Evolutionary conservation across 2,888 invertebrate genomes (phyloP).

Genomic region (Petrolisthes manimaculis): DNA sequence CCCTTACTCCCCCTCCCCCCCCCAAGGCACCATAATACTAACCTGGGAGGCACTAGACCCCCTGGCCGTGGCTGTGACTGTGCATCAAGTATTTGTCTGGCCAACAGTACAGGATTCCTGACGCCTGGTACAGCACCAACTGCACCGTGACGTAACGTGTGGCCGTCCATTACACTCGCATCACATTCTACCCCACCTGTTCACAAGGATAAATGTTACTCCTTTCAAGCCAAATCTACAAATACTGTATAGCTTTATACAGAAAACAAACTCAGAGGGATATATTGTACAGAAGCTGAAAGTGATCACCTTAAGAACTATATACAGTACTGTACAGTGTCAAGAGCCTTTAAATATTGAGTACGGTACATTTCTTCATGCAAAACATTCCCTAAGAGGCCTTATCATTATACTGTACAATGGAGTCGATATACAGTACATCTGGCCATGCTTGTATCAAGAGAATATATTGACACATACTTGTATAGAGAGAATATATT

Average conservation of each 20-base stretch:
- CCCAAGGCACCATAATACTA: neutral
- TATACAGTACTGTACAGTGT: too few relatives aligned
- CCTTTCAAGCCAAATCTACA: neutral
- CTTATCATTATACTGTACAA: too few relatives aligned
- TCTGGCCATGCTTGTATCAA: too few relatives aligned
- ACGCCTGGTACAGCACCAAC: conserved; percentile 88
- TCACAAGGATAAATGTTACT: too few relatives aligned
- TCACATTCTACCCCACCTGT: conserved; percentile 87
- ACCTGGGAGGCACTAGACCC: conserved; percentile 84
- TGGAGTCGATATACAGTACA: too few relatives aligned
- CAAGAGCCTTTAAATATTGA: too few relatives aligned
- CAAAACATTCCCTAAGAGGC: too few relatives aligned
- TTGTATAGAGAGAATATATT: too few relatives aligned
- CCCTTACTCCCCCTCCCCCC: too few relatives aligned
- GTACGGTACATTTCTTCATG: too few relatives aligned
- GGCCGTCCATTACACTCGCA: conserved; percentile 94
- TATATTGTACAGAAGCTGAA: neutral
- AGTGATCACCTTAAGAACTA: too few relatives aligned
- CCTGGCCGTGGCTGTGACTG: conserved; percentile 78
- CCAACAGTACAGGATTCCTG: conserved; percentile 85
- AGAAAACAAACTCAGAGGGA: neutral
- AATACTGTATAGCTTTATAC: neutral
- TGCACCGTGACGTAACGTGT: conserved; percentile 77
- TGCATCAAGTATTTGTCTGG: conserved; percentile 82
- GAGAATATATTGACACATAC: too few relatives aligned